A percentile compares a stretch with the other conserved stretches of the same genome.
phyloP scores from a whole-genome alignment of 2,888 invertebrate genomes.

The Mythimna ferrago region DNA sequence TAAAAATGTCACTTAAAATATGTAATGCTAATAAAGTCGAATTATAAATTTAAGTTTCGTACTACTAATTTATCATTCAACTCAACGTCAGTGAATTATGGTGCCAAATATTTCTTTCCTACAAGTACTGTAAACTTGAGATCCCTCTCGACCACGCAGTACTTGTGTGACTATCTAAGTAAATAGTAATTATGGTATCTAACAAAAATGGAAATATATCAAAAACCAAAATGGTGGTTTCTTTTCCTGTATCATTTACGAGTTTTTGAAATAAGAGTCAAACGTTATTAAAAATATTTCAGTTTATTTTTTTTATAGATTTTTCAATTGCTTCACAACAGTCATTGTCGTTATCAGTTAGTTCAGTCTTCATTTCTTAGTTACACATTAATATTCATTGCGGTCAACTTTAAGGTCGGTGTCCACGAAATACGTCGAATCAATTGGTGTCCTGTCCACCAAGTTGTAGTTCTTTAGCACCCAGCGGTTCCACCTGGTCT shows the following conservation, averaged over 20 bases:
- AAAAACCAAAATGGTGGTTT: background rate
- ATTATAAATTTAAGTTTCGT: no score
- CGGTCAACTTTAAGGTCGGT: slow-evolving; percentile 68
- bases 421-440: slow-evolving; percentile 74
- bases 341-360: slow-evolving; percentile 3
- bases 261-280: slow-evolving; percentile 18
- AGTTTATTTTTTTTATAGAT: slow-evolving; percentile 32
- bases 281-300: slow-evolving; percentile 34
- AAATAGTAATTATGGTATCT: background rate
- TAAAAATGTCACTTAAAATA: no score
- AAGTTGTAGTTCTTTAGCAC: slow-evolving; percentile 82
- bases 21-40: no score
- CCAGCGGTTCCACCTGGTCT: slow-evolving; percentile 81
- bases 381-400: slow-evolving; percentile 43
- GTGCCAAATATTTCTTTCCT: no score
- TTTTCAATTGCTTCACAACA: slow-evolving; percentile 41
- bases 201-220: background rate
- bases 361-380: slow-evolving; percentile 10
- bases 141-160: no score
- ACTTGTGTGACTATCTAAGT: no score
- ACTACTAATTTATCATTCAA: no score
- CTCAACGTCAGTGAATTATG: no score
- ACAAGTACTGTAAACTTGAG: no score
- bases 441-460: slow-evolving; percentile 74
- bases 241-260: background rate